Conservation (phyloP, 1,140 invertebrate genomes). For the Apis laboriosa region DNA sequence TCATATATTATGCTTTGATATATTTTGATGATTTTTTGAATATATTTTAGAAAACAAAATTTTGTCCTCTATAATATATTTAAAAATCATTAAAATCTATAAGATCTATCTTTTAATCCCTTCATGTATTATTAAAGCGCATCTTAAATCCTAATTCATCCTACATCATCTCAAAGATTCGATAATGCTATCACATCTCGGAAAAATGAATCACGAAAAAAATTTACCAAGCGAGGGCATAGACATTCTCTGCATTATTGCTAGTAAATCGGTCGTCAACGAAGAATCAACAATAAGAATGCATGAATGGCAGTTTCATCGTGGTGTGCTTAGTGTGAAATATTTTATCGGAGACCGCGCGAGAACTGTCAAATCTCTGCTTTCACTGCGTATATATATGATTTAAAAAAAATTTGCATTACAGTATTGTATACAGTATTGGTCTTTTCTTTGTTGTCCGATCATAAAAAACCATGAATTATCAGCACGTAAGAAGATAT, state of each 20-base stretch:
- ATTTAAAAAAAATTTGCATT: constrained; percentile 54
- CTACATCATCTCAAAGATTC: neutral
- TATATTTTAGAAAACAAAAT: too few species aligned
- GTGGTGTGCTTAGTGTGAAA: neutral
- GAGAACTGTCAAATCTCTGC: constrained; percentile 20
- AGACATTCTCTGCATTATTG: constrained; percentile 4
- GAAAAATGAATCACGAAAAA: neutral
- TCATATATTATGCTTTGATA: too few species aligned
- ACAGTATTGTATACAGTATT: constrained; percentile 13
- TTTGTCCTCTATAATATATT: too few species aligned
- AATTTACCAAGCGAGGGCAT: neutral
- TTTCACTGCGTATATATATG: constrained; percentile 60
- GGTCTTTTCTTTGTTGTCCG: neutral
- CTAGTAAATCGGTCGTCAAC: neutral
- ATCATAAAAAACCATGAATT: constrained; percentile 9
- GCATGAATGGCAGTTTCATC: constrained; percentile 4
- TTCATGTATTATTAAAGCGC: too few species aligned
- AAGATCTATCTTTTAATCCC: too few species aligned
- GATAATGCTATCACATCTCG: constrained; percentile 46
- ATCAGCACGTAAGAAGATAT: constrained; percentile 16
- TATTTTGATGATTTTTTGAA: too few species aligned
- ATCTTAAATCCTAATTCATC: too few species aligned
- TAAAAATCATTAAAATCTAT: too few species aligned
- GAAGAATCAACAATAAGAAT: constrained; percentile 15
- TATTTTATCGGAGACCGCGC: constrained; percentile 10